phyloP scores from a whole-genome alignment of 2,888 invertebrate genomes.

The Mellilla xanthometata region DNA sequence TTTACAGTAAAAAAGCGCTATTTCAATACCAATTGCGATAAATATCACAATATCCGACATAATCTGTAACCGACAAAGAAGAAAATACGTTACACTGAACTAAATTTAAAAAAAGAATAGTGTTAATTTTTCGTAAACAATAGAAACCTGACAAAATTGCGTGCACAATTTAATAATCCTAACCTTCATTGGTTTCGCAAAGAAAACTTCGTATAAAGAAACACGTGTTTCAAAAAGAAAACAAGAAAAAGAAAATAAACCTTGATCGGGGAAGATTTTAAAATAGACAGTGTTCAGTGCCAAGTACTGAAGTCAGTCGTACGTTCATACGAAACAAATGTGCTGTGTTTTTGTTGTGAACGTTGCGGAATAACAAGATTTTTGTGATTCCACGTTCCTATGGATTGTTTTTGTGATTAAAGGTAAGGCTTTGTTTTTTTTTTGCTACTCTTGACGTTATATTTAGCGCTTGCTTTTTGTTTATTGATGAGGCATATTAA shows the following conservation, averaged over 20 bases:
- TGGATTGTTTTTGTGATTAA: conserved; percentile 12
- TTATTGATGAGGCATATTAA: too few species aligned
- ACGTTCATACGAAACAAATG: conserved; percentile 1
- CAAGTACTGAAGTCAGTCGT: conserved; percentile 29
- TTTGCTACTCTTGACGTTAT: too few species aligned
- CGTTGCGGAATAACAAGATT: conserved; percentile 6
- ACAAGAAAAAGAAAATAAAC: conserved; percentile 25
- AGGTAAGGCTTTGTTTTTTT: conserved; percentile 11
- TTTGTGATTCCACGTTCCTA: conserved; percentile 3
- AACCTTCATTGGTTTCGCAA: background rate
- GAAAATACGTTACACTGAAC: too few species aligned
- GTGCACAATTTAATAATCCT: too few species aligned
- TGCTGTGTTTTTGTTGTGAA: conserved; percentile 7
- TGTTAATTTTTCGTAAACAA: too few species aligned
- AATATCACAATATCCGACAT: too few species aligned
- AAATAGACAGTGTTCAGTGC: conserved; percentile 49
- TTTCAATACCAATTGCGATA: too few species aligned
- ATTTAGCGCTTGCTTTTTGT: too few species aligned
- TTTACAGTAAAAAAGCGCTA: too few species aligned
- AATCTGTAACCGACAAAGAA: too few species aligned
- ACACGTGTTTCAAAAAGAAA: conserved; percentile 5
- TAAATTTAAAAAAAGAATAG: too few species aligned
- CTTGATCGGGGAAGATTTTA: conserved; percentile 44
- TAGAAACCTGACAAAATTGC: too few species aligned
- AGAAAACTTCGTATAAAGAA: background rate